A percentile compares a stretch with the other conserved stretches of the same genome.
Evolutionary conservation across 1,140 invertebrate species (phyloP).

Genomic region (Thaumetopoea pityocampa): DNA sequence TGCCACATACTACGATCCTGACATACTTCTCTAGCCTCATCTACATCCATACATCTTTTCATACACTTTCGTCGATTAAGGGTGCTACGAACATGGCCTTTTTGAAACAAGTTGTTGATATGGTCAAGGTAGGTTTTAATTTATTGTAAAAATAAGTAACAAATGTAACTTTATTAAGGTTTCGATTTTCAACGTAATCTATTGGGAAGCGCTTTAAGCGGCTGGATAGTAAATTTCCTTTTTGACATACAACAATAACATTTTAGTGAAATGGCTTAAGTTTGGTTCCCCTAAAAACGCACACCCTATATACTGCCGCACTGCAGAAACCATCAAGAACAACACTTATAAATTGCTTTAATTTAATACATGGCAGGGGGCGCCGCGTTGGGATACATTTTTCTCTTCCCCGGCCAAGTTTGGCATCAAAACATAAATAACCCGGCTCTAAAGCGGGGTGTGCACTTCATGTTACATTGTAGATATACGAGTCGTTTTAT

Average conservation of each 20-base stretch:
- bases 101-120: no score
- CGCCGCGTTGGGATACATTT: constrained; percentile 36
- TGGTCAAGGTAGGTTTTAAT: no score
- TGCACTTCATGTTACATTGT: no score
- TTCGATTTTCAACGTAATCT: not conserved
- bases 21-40: no score
- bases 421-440: constrained; percentile 26
- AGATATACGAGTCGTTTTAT: no score
- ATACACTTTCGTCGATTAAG: no score
- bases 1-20: no score
- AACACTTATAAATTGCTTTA: constrained; percentile 56
- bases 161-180: not conserved
- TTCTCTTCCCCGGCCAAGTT: constrained; percentile 28
- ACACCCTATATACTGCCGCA: constrained; percentile 33
- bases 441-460: no score
- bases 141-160: no score
- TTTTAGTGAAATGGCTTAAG: constrained; percentile 24
- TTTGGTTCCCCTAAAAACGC: constrained; percentile 23
- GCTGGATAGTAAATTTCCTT: constrained; percentile 4
- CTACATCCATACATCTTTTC: no score
- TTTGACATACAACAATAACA: constrained; percentile 18
- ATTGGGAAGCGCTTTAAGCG: constrained; percentile 7
- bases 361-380: constrained; percentile 49
- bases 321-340: constrained; percentile 23
- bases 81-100: no score